A percentile compares a stretch with the other conserved stretches of the same genome.
Evolutionary conservation across 2,113 vertebrate genomes (phyloP).

Genomic region (Saimiri boliviensis): DNA sequence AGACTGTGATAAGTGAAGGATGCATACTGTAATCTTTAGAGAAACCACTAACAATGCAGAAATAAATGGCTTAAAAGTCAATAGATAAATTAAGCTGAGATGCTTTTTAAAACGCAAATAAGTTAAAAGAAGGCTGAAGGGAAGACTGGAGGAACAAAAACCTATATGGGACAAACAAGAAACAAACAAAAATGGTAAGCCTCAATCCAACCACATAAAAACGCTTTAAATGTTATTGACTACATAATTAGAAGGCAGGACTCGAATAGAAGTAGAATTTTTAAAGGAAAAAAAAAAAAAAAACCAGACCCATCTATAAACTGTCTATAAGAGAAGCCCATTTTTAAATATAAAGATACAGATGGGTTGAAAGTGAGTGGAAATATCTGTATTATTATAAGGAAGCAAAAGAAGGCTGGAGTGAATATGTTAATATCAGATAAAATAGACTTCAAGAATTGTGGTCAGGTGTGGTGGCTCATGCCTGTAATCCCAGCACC

Average conservation of each 20-base stretch:
- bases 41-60: not conserved
- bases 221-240: not conserved
- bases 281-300: not conserved
- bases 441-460: no score
- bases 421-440: not conserved
- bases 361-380: not conserved
- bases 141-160: not conserved
- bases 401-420: not conserved
- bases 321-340: not conserved
- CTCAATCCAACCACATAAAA: not conserved
- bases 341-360: slow-evolving; percentile 30
- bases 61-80: not conserved
- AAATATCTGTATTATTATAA: not conserved
- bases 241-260: not conserved
- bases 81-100: not conserved
- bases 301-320: not conserved
- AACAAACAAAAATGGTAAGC: not conserved
- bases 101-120: not conserved
- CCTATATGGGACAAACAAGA: not conserved
- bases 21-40: not conserved
- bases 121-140: not conserved
- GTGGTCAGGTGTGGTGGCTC: not conserved
- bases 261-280: not conserved
- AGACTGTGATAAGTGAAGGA: not conserved
- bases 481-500: not conserved